phyloP scores from a whole-genome alignment of 2,888 invertebrate species.

The Volucella bombylans region DNA sequence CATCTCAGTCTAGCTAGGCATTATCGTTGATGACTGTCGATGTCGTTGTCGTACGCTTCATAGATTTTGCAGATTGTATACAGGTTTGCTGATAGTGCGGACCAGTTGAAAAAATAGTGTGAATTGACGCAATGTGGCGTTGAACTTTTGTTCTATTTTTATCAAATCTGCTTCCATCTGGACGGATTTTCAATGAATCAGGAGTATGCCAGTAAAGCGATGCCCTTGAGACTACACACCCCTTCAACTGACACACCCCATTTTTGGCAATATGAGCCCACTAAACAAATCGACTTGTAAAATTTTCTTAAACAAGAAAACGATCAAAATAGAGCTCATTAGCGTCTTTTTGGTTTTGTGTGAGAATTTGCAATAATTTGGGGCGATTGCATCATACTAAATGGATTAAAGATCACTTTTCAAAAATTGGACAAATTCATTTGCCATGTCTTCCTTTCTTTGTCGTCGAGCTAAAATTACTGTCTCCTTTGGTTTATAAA shows the following conservation, averaged over 20 bases:
- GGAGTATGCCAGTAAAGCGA: too few species aligned
- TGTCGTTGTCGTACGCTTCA: too few species aligned
- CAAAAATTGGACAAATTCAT: background rate
- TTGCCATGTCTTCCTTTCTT: too few species aligned
- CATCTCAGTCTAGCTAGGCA: too few species aligned
- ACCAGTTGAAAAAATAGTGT: too few species aligned
- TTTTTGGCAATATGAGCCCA: background rate
- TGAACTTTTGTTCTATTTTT: too few species aligned
- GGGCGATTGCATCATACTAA: constrained; percentile 43
- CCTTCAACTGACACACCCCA: constrained; percentile 12
- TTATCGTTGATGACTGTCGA: too few species aligned
- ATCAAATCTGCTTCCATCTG: background rate
- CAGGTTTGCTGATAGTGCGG: too few species aligned
- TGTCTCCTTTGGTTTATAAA: background rate
- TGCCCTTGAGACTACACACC: too few species aligned
- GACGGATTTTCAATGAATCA: too few species aligned
- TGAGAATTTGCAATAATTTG: constrained; percentile 23
- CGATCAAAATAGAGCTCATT: background rate
- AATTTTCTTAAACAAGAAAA: background rate
- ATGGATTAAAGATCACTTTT: constrained; percentile 32
- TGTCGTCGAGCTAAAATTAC: background rate
- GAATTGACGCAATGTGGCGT: too few species aligned
- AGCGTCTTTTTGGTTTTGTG: background rate
- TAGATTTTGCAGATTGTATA: too few species aligned
- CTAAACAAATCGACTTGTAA: background rate